phyloP scores from a whole-genome alignment of 2,113 vertebrate genomes.

The Elgaria multicarinata region DNA sequence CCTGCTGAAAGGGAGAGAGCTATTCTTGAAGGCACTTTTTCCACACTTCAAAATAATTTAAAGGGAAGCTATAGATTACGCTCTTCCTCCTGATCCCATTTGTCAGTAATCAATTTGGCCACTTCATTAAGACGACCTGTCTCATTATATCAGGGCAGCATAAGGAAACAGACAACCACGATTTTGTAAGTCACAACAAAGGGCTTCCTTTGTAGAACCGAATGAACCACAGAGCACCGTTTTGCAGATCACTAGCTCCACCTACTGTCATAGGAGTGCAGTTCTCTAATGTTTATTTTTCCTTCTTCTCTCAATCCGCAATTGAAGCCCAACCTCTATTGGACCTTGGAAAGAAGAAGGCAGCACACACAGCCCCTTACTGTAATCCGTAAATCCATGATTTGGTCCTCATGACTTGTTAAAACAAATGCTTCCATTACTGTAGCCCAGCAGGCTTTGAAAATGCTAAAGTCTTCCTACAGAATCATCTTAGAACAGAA shows the following conservation, averaged over 20 bases:
- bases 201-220: conserved; percentile 22
- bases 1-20: not conserved
- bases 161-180: conserved; percentile 24
- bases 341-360: not conserved
- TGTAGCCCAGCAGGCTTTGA: not conserved
- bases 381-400: not conserved
- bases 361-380: fast-evolving
- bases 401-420: not conserved
- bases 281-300: not conserved
- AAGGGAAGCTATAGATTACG: conserved; percentile 44
- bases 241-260: conserved; percentile 59
- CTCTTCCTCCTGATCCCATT: conserved; percentile 58
- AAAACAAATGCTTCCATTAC: not conserved
- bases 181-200: conserved; percentile 8
- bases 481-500: not conserved
- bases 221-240: conserved; percentile 15
- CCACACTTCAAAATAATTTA: conserved; percentile 54
- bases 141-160: conserved; percentile 45
- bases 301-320: not conserved
- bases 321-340: not conserved
- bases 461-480: not conserved
- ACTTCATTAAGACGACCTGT: conserved; percentile 52
- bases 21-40: conserved; percentile 48
- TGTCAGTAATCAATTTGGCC: conserved; percentile 61
- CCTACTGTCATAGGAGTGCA: conserved; percentile 63